A percentile compares a stretch with the other conserved stretches of the same genome.
phyloP scores from a whole-genome alignment of 2,888 invertebrate genomes.

The Metacarcinus magister region DNA sequence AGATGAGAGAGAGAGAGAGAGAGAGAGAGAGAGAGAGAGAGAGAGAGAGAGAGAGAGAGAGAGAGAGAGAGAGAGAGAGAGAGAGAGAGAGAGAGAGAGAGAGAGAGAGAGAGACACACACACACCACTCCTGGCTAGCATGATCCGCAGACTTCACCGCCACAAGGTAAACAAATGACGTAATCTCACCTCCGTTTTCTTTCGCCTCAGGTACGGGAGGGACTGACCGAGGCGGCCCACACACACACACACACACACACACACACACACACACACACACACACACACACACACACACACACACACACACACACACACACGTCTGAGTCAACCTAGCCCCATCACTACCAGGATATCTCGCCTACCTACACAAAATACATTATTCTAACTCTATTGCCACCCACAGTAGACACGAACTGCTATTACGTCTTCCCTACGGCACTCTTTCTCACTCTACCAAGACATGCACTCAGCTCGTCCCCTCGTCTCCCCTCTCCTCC shows the following conservation, averaged over 20 bases:
- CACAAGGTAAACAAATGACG: conserved; percentile 12
- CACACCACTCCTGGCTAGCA: background rate
- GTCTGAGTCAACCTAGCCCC: background rate
- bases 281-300: too few species aligned
- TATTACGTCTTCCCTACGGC: background rate
- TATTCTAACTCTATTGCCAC: background rate
- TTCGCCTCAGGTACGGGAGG: background rate
- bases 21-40: conserved; percentile 29
- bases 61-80: conserved; percentile 26
- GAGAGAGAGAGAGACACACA: background rate
- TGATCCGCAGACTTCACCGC: background rate
- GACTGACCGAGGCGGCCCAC: background rate
- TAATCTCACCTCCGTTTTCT: conserved; percentile 16
- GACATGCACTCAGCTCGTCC: background rate
- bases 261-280: too few species aligned
- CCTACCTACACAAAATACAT: background rate
- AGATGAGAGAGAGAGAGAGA: background rate
- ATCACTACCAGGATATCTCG: background rate
- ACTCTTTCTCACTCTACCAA: background rate
- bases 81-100: conserved; percentile 26
- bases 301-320: background rate
- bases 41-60: background rate
- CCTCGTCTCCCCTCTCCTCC: background rate
- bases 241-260: too few species aligned
- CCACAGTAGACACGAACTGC: background rate